Percentiles rank a stretch among this genome's conserved stretches.
Conservation (phyloP, 2,797 vertebrate species). For the Picus viridis region DNA sequence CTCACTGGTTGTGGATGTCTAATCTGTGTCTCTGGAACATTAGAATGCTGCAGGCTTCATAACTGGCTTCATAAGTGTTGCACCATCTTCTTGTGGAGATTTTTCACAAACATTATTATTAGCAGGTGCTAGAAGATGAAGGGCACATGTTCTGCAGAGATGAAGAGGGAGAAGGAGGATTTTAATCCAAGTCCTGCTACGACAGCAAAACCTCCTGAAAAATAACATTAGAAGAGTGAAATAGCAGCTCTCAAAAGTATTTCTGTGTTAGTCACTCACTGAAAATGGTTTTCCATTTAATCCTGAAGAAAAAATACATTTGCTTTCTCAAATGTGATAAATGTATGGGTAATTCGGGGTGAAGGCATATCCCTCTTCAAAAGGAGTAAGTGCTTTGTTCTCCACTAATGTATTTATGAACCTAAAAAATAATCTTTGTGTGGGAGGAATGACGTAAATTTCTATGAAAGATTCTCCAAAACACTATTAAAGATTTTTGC, state of each 20-base stretch:
- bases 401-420: not conserved
- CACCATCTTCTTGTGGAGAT: not conserved
- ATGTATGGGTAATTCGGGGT: not conserved
- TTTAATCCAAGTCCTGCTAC: not conserved
- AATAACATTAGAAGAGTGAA: not conserved
- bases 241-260: not conserved
- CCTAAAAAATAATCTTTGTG: not conserved
- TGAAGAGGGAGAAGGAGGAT: not conserved
- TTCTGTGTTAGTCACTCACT: not conserved
- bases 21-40: not conserved
- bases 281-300: conserved; percentile 15
- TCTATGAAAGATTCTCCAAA: not conserved
- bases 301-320: not conserved
- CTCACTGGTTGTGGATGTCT: not conserved
- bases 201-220: not conserved
- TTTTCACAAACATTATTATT: not conserved
- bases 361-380: not conserved
- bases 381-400: not conserved
- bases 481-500: not conserved
- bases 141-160: accelerated
- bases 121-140: not conserved
- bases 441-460: not conserved
- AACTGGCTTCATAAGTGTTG: not conserved
- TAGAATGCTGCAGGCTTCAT: not conserved
- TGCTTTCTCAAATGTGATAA: not conserved